Percentiles rank a stretch among this genome's conserved stretches.
Conservation (phyloP, 2,888 invertebrate species). For the Rotaria magnacalcarata region DNA sequence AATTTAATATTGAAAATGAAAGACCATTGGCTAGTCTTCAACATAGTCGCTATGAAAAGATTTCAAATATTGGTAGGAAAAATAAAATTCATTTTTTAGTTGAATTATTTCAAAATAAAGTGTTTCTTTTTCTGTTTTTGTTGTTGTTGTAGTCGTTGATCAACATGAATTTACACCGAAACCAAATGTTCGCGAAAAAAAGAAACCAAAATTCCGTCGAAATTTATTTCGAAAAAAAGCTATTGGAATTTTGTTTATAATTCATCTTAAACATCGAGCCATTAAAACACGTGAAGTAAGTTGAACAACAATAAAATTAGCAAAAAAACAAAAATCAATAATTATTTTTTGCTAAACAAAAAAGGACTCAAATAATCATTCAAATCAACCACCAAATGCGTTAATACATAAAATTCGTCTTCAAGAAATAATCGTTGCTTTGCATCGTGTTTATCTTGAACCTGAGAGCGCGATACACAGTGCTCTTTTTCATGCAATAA, state of each 20-base stretch:
- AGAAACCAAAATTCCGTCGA: background rate
- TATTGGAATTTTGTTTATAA: background rate
- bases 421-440: conserved; percentile 3
- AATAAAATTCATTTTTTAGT: background rate
- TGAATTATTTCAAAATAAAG: too few relatives aligned
- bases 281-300: background rate
- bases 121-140: too few relatives aligned
- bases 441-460: conserved; percentile 27
- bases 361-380: background rate
- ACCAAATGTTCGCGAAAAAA: background rate
- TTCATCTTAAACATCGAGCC: background rate
- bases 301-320: background rate
- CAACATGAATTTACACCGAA: background rate
- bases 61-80: background rate
- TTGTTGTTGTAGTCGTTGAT: background rate
- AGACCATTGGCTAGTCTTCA: background rate
- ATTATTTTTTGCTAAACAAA: background rate
- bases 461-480: background rate
- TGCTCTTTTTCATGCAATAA: background rate
- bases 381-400: background rate
- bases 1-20: background rate
- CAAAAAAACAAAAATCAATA: background rate
- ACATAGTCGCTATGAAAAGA: background rate
- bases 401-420: conserved; percentile 13
- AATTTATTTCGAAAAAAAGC: background rate